Conservation (phyloP, 2,113 vertebrate genomes). For the Amazona guildingii region DNA sequence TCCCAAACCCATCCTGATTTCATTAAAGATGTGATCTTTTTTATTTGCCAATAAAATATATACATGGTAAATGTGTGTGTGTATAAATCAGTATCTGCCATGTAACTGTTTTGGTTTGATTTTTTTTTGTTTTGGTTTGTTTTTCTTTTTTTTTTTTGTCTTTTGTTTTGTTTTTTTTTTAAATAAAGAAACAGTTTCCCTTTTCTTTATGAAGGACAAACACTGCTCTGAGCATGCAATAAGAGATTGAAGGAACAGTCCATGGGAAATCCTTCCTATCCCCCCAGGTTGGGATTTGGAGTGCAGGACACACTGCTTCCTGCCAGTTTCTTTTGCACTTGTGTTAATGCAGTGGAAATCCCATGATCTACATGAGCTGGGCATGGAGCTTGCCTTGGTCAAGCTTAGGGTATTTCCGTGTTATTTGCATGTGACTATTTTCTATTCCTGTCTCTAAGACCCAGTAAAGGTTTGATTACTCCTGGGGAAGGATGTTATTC, state of each 20-base stretch:
- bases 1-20: constrained; percentile 77
- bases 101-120: constrained; percentile 5
- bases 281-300: background rate
- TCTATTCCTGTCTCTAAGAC: background rate
- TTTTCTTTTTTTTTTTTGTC: background rate
- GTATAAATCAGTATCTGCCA: constrained; percentile 69
- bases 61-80: background rate
- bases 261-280: background rate
- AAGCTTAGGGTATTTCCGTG: background rate
- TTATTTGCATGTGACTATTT: background rate
- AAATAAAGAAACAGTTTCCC: background rate
- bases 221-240: background rate
- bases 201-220: background rate
- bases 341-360: background rate
- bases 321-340: background rate
- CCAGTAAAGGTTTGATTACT: background rate
- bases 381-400: background rate
- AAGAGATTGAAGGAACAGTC: background rate
- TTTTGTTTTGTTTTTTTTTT: background rate
- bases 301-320: background rate
- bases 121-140: background rate
- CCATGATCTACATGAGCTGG: accelerated
- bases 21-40: constrained; percentile 79
- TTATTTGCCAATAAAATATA: constrained; percentile 75
- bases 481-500: background rate